Conservation (phyloP, 1,140 invertebrate species). For the Hestina assimilis region DNA sequence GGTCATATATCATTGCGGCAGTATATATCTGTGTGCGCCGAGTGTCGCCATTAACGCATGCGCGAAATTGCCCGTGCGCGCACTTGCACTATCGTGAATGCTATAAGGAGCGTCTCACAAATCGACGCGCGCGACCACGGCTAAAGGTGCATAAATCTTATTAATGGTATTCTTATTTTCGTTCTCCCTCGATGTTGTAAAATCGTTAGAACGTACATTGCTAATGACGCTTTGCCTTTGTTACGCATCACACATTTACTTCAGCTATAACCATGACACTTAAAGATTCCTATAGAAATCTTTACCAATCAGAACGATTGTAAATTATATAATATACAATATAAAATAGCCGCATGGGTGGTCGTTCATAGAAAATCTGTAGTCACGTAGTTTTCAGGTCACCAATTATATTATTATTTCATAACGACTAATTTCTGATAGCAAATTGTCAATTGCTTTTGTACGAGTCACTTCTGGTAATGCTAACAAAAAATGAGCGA, state of each 20-base stretch:
- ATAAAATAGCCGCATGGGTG: constrained; percentile 49
- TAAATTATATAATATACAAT: constrained; percentile 44
- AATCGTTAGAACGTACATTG: constrained; percentile 52
- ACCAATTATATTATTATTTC: constrained; percentile 44
- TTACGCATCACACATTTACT: constrained; percentile 31
- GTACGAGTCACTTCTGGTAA: constrained; percentile 28
- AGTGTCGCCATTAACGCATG: constrained; percentile 76
- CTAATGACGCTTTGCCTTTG: constrained; percentile 41
- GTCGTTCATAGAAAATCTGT: constrained; percentile 23
- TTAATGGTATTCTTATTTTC: constrained; percentile 73
- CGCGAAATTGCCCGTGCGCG: constrained; percentile 61
- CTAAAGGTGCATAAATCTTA: constrained; percentile 73
- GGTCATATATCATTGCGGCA: constrained; percentile 73
- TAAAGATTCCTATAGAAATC: constrained; percentile 49
- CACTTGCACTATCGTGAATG: constrained; percentile 46
- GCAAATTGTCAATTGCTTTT: constrained; percentile 56
- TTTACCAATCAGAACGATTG: constrained; percentile 55
- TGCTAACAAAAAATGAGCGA: constrained; percentile 59
- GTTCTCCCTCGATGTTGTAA: constrained; percentile 57
- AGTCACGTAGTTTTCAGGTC: constrained; percentile 48
- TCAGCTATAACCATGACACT: constrained; percentile 26
- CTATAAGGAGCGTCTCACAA: constrained; percentile 64
- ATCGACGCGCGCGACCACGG: constrained; percentile 65
- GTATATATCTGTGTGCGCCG: constrained; percentile 72
- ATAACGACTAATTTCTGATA: constrained; percentile 35